Evolutionary conservation across 2,113 vertebrate genomes (phyloP), one percentile per base, ranked within the genome.

Genomic region (Gallinago undulata): DNA sequence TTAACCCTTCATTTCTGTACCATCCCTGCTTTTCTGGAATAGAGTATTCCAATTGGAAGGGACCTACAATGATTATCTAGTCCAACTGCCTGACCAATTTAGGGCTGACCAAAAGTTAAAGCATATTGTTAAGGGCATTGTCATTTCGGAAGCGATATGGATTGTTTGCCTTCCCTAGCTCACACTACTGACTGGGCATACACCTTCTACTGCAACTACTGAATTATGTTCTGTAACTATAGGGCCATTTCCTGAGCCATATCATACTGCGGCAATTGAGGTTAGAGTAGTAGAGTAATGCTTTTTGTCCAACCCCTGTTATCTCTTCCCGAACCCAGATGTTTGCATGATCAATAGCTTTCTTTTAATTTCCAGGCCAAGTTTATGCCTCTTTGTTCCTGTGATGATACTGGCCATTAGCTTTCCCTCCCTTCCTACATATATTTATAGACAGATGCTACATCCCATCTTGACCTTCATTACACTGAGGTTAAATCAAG

Each of bases 281-380:
- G 77, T 73, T 31, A 73, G 41, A 73, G 41, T 19, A 77, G 64
- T 31, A 73, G 41, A 73, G 35, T 25, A 64, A 80, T 6, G 33
- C 19, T 76, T 80, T 69, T 64, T 51, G 48, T 50, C 23, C 31
- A 31, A 72, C 63, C 10, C 14, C n/a, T 45, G 10, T 68, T 80
- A 88, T 33, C 41, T 89, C 77, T 77, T 93, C 35, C 73, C 51
- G 13, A 87, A 22, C 9, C 6, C 59, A 43, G 33, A 5, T 84
- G 43, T 31, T 87, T 87, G 57, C 43, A 74, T 12, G 13, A 81
- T 78, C 50, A 87, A 82, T 62, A 90, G 31, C 10, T 63, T 86
- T 69, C 72, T 86, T 89, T 81, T 78, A 4, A 77, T 62, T 91
- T 94, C 60, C 82, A 89, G 25, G 69, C 30, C 64, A 70, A 78